A percentile compares a stretch with the other conserved stretches of the same genome.
These are phyloP conservation scores for Heliconius hortense DNA, from an alignment of 2,888 invertebrate genomes.

Conservation along the genomic window DNA sequence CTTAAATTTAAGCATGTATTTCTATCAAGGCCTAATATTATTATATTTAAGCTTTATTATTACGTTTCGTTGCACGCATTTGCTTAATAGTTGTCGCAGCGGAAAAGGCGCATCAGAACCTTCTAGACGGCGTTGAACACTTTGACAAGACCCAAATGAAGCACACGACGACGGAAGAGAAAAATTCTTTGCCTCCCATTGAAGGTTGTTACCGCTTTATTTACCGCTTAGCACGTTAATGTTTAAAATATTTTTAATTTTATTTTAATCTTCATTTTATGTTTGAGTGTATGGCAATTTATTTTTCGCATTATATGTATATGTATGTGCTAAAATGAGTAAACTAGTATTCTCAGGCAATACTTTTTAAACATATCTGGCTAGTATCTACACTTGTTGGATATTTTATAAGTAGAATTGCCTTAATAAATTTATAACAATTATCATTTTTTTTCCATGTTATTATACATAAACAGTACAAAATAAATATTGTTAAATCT, in stretches of 20 bases:
- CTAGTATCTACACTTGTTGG: background rate
- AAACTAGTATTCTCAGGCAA: background rate
- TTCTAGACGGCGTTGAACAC: slow-evolving; percentile 87
- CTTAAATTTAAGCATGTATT: slow-evolving; percentile 33
- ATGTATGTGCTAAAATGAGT: background rate
- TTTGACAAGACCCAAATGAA: slow-evolving; percentile 88
- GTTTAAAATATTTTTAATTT: background rate
- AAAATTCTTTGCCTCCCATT: slow-evolving; percentile 87
- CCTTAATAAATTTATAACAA: background rate
- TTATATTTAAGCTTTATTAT: slow-evolving; percentile 48
- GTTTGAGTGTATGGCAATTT: background rate
- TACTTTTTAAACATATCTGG: background rate
- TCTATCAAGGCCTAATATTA: slow-evolving; percentile 16
- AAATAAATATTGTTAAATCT: too few relatives aligned
- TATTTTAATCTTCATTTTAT: slow-evolving; percentile 1
- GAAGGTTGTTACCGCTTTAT: slow-evolving; percentile 80
- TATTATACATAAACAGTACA: too few relatives aligned
- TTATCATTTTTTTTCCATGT: too few relatives aligned
- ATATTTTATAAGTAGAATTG: background rate
- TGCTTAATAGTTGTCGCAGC: slow-evolving; percentile 85
- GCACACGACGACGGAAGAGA: slow-evolving; percentile 87
- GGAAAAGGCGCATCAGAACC: slow-evolving; percentile 87
- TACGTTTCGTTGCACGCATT: slow-evolving; percentile 65
- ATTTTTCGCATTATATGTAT: background rate
- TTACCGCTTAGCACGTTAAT: slow-evolving; percentile 42